Evolutionary conservation across 2,888 invertebrate species (phyloP), one percentile per base, ranked within the genome.

Genomic region (Cynaeus angustus): DNA sequence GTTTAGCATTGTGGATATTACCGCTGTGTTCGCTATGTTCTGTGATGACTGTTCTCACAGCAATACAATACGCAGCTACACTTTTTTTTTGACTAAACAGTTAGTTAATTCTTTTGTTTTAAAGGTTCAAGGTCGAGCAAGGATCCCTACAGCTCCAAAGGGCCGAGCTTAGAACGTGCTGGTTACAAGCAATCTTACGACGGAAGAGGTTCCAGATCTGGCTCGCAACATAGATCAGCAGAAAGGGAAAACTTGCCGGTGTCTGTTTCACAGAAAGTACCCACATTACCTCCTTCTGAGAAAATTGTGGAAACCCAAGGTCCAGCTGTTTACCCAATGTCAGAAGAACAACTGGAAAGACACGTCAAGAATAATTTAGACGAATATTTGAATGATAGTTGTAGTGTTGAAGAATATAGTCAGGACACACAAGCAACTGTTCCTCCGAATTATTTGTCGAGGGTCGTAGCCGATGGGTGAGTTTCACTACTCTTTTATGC

Each of bases 201-300:
- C 74, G 86, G 86, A 58, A 84, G 88, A 48, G 85, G 86, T 73
- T 87, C 75, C 5, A 85, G 89, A 71, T 88, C 89, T 38, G 88
- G 89, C 61, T 90, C 89, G 48, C 88, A 89, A 70, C 89, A 89
- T 70, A 83, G 88, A 7, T 86, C 86, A 3, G 81, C 86, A 28
- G 87, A 86, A 73, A 86, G 72, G 45, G 76, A 73, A 38, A 69
- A 62, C 62, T 69, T 75, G n/a, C 59, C 75, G 9, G 61, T 74
- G 9, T 69, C 75, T n/a, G n/a, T 68, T n/a, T 3, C 16, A 16
- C 48, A 21, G 26, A 62, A 62, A 26, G 12, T 50, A 1, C 62
- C 48, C 1, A 38, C 58, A 21, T 14, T 59, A 16, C 13, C 52
- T 9, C 48, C 9, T 62, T 52, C 73, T 14, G 59, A 65, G 26